These are phyloP conservation scores for Megaceryle alcyon DNA, from an alignment of 2,797 vertebrate genomes.

Conservation along the genomic window DNA sequence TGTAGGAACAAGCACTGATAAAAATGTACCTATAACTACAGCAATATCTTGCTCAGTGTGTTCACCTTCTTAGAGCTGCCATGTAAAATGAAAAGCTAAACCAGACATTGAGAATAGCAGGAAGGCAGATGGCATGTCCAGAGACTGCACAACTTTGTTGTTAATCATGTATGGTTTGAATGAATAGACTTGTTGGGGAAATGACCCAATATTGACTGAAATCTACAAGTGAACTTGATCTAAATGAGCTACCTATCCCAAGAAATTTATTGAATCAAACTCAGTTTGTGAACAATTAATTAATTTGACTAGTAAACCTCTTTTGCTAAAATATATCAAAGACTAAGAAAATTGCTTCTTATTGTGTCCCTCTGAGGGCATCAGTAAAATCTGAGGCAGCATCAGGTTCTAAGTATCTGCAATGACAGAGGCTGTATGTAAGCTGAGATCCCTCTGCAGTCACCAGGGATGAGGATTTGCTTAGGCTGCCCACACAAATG, in stretches of 20 bases:
- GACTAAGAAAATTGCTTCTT: background rate
- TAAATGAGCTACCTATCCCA: background rate
- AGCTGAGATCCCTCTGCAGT: background rate
- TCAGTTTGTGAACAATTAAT: background rate
- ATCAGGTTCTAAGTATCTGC: background rate
- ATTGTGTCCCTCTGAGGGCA: background rate
- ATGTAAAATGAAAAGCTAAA: background rate
- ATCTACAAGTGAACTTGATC: background rate
- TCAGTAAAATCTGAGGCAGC: background rate
- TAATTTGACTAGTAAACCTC: background rate
- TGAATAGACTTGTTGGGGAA: background rate
- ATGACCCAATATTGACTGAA: background rate
- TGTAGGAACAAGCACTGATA: fast-evolving
- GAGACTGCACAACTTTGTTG: background rate
- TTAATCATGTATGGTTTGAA: background rate
- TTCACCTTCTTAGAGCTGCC: background rate
- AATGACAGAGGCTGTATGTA: background rate
- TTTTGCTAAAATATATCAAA: background rate
- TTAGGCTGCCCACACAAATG: background rate
- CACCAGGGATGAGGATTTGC: background rate
- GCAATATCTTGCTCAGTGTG: background rate
- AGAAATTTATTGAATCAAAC: background rate
- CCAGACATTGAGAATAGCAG: background rate
- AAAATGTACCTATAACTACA: background rate
- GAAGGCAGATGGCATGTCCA: background rate